Evolutionary conservation across 92 coral and sea anemone genomes (phyloP).

Genomic region (Bergia sp.): DNA sequence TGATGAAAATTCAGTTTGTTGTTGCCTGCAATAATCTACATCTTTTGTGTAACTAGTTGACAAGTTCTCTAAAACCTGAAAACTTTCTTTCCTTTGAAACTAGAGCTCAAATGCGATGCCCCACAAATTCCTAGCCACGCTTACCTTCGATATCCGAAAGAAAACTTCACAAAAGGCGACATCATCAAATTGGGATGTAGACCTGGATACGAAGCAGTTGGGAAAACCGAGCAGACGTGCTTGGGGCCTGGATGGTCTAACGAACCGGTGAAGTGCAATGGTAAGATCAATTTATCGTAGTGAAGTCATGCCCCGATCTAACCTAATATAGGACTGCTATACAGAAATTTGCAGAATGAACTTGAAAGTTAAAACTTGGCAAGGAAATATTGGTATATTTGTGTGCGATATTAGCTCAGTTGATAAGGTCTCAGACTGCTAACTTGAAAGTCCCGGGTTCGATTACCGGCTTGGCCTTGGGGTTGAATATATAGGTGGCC

Average conservation of each 20-base stretch:
- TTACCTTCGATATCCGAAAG: not conserved
- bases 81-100: not conserved
- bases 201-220: constrained; percentile 14
- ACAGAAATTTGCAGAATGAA: not conserved
- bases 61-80: not conserved
- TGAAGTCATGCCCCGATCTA: not conserved
- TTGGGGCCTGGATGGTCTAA: constrained; percentile 18
- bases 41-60: not conserved
- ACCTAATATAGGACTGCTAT: not conserved
- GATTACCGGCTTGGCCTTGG: too few species aligned
- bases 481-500: too few species aligned
- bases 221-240: constrained; percentile 17
- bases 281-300: not conserved
- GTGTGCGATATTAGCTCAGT: too few species aligned
- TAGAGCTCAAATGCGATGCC: not conserved
- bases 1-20: not conserved
- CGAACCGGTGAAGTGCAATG: constrained; percentile 15
- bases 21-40: not conserved
- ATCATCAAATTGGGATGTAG: constrained; percentile 10
- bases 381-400: too few species aligned
- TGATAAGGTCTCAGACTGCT: too few species aligned
- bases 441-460: too few species aligned
- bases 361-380: not conserved
- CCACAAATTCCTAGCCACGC: not conserved
- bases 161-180: not conserved